Base-by-base conservation (phyloP, 2,888 invertebrate species). In the Nycteola revayana region DNA sequence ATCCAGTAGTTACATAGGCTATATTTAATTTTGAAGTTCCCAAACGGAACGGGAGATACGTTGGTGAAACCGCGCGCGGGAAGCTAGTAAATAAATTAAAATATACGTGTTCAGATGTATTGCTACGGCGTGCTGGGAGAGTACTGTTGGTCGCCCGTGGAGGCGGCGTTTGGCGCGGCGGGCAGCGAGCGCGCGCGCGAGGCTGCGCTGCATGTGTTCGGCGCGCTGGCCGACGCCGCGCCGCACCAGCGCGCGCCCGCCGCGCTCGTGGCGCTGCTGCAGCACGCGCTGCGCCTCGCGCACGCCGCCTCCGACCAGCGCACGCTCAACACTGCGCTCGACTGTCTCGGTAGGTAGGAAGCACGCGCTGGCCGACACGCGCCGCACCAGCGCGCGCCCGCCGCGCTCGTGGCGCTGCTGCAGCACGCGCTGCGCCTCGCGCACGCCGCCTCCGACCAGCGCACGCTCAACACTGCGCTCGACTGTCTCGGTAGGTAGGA, bases 81-180 rank as follows among this genome's bases (percentile, higher is more conserved):
- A n/a, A n/a, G n/a, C n/a, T n/a, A n/a, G n/a, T n/a, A n/a, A n/a
- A n/a, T n/a, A n/a, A n/a, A n/a, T n/a, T 3, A 14, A 10, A 10
- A 11, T 1, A 3, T 17, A 1, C 25, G 23, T 18, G 6, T 32
- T 60, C 71, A 94, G 94, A 93, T 95, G 90, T 96, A 97, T 75
- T 96, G 96, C 75, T 95, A 94, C 79, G 93, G 93, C 57, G 92
- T 97, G 3, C 82, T 97, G n/a, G 92, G 94, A 45, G 91, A 93
- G 24, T 91, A 92, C 66, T 91, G 96, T 63, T 83, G 96, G 53
- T 87, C 92, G 42, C 90, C 94, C 33, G 90, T 97, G 48, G 92
- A 92, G 35, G 85, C 87, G 3, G 91, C 93, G 52, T 75, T 94
- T 25, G 88, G 91, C 29, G 90, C 93, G 31, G 85, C 95, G 31